Evolutionary conservation across 2,888 invertebrate species (phyloP).

Genomic region (Sepiola atlantica): DNA sequence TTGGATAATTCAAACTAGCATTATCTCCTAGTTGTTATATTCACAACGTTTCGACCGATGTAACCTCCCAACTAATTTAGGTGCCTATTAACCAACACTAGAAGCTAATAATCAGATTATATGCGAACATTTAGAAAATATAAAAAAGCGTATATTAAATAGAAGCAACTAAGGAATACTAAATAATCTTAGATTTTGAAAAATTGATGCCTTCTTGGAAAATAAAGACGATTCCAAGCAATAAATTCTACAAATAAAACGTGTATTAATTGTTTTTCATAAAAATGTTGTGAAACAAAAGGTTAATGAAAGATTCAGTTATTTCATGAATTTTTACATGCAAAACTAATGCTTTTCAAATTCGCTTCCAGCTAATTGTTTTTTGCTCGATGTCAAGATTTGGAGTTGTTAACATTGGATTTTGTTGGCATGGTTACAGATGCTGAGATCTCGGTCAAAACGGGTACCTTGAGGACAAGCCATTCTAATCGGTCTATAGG

Average conservation of each 20-base stretch:
- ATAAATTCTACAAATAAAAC: too few species aligned
- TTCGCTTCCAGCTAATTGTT: background rate
- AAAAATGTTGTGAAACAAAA: too few species aligned
- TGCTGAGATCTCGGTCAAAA: slow-evolving; percentile 55
- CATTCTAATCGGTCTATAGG: slow-evolving; percentile 56
- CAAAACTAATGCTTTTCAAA: too few species aligned
- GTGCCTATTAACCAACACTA: too few species aligned
- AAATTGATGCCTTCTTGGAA: background rate
- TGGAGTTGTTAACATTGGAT: slow-evolving; percentile 52
- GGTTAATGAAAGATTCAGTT: background rate
- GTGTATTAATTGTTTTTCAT: too few species aligned
- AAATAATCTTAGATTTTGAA: background rate
- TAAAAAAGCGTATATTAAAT: too few species aligned
- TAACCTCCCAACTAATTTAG: background rate
- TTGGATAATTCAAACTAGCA: too few species aligned
- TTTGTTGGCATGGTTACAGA: slow-evolving; percentile 56
- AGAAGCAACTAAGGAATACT: too few species aligned
- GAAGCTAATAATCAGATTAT: background rate
- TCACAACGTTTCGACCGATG: background rate
- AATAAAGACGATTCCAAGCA: too few species aligned
- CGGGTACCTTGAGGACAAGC: slow-evolving; percentile 55
- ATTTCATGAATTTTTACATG: background rate
- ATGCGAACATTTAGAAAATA: background rate
- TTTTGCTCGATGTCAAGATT: background rate
- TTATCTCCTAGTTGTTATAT: too few species aligned